Base-by-base conservation (phyloP, 2,113 vertebrate species). In the Circaetus gallicus region DNA sequence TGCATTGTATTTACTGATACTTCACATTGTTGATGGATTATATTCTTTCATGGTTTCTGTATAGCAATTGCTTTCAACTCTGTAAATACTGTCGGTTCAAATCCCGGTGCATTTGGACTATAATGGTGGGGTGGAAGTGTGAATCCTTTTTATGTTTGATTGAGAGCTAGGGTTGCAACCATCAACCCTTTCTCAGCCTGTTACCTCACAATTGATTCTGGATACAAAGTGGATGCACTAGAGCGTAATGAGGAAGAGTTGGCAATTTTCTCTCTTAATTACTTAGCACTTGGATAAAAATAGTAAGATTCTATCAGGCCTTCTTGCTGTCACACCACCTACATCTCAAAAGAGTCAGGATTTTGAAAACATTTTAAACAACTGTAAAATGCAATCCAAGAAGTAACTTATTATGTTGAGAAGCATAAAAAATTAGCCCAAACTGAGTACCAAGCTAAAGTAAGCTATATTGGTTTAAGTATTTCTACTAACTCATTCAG, bases 101-200 rank as follows among this genome's bases (percentile, higher is more conserved):
- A 90, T 52, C 5, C 36, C 86, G 7, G 7, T 55, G 36, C 32
- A 62, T 32, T 70, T 62, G 5, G 20, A 59, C 38, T 50, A 38
- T 5, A 76, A n/a, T 9, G 28, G n/a, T 6, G 6, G 14, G 1
- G 5, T 63, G n/a, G 7, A 55, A 85, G 32, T 73, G 10, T 22
- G 20, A 79, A 58, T 63, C 6, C 5, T 50, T 50, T 70, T 58
- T 17, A 28, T 0, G 0, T 36, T 77, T 78, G 59, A 24, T 28
- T 55, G 4, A 71, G 43, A 94, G 21, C 13, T 45, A 70, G 34
- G 11, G 11, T 82, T 84, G 40, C 38, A 89, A 55, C 21, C 31
- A 82, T 50, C 52, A 61, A 45, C 10, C 5, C 14, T 76, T 76
- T 77, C 61, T 89, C 45, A 79, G 56, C 13, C 62, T 86, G 26